Conservation (phyloP, 2,113 vertebrate genomes). For the Cyprinodon tularosa region DNA sequence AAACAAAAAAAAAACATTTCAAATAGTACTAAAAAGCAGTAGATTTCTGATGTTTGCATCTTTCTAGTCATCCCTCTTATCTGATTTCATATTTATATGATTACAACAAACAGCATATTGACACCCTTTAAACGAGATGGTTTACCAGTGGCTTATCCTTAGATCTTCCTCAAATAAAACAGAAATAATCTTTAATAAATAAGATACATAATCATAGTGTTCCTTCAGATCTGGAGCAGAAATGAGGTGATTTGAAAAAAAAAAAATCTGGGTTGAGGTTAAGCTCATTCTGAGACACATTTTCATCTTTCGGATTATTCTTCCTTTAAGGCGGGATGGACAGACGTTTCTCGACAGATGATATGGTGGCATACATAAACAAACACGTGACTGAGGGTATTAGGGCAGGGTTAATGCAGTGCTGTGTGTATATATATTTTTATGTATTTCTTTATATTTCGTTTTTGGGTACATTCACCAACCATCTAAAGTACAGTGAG, state of each 20-base stretch:
- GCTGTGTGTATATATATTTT: conserved; percentile 35
- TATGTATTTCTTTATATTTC: neutral
- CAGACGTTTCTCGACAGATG: conserved; percentile 86
- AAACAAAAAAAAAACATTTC: neutral
- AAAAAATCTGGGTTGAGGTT: conserved; percentile 65
- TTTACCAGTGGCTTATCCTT: conserved; percentile 28
- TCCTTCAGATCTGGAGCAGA: neutral
- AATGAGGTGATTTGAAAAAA: neutral
- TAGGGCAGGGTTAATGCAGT: neutral
- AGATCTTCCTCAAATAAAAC: conserved; percentile 2
- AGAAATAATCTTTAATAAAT: conserved; percentile 22
- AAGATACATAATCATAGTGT: conserved; percentile 21
- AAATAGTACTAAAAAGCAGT: neutral
- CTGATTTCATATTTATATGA: conserved; percentile 29
- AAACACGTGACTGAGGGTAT: conserved; percentile 75
- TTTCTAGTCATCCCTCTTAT: neutral
- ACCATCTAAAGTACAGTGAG: too few species aligned
- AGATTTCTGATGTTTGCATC: neutral
- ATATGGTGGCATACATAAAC: conserved; percentile 80
- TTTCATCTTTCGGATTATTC: conserved; percentile 88
- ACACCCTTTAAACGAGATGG: conserved; percentile 27
- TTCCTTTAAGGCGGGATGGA: conserved; percentile 70
- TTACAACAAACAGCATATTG: conserved; percentile 56
- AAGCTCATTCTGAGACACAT: conserved; percentile 87
- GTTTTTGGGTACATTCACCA: too few species aligned